phyloP scores from a whole-genome alignment of 2,797 vertebrate species.

The Protonibea diacanthus region DNA sequence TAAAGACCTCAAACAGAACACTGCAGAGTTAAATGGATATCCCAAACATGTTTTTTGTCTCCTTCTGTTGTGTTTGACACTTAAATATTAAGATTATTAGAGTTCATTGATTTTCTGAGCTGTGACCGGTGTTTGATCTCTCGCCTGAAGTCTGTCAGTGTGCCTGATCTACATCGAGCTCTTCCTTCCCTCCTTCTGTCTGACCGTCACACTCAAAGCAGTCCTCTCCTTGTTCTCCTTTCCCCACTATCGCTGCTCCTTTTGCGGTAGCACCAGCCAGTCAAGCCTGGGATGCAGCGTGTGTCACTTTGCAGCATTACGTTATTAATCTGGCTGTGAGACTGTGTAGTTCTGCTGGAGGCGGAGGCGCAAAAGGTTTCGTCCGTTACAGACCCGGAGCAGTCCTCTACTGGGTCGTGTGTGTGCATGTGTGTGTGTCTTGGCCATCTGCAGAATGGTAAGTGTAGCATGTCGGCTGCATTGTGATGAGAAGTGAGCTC shows the following conservation, averaged over 20 bases:
- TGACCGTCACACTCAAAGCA: conserved; percentile 15
- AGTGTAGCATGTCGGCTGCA: conserved; percentile 60
- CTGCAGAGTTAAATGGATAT: background rate
- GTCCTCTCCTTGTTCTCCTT: conserved; percentile 23
- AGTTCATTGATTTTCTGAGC: background rate
- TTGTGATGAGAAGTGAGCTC: conserved; percentile 53
- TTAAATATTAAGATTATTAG: conserved; percentile 4
- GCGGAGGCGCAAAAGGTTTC: conserved; percentile 38
- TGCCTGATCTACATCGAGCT: conserved; percentile 18
- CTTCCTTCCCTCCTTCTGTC: conserved; percentile 10
- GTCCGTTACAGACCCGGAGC: conserved; percentile 40
- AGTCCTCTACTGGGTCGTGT: conserved; percentile 38
- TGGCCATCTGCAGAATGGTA: conserved; percentile 75
- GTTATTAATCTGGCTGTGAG: conserved; percentile 52
- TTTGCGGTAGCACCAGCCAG: conserved; percentile 47
- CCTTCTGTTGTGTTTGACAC: background rate
- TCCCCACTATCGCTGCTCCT: conserved; percentile 19
- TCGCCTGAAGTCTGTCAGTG: conserved; percentile 42
- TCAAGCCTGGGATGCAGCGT: conserved; percentile 33
- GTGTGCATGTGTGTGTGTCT: conserved; percentile 31
- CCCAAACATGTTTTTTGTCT: background rate
- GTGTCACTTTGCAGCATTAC: conserved; percentile 46
- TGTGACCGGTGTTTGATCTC: conserved; percentile 21
- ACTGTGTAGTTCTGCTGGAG: conserved; percentile 32
- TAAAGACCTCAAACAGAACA: background rate